Evolutionary conservation across 23 tunicate species (phyloP), one percentile per base, ranked within the genome.

Genomic region (Corella eumyota): DNA sequence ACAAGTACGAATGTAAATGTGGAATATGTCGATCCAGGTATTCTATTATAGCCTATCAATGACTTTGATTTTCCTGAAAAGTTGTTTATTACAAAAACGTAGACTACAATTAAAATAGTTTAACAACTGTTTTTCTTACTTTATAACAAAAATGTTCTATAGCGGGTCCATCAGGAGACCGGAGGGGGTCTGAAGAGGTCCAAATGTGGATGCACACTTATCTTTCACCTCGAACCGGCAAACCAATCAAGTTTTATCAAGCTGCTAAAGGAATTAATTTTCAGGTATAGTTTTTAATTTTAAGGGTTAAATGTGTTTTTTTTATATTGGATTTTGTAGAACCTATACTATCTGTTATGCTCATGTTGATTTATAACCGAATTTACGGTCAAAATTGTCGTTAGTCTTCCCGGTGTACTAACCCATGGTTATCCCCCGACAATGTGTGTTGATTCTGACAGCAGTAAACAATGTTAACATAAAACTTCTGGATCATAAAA

Each of bases 11-110:
- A 73, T 25, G 81, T 87, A 0, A 72, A 61, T 44, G 93, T 93
- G 24, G 99, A 93, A 53, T 93, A 85, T 64, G 93, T 93, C 15
- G 99, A 93, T 65, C 99, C 99, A 61, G 96, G 96, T 88, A 53
- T 2, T 32, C 48, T 40, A 15, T 15, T 40, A 40, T 40, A 15
- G 15, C 15, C 11, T 15, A 9, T 40, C 13, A n/a, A n/a, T n/a
- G n/a, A n/a, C n/a, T n/a, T n/a, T n/a, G n/a, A n/a, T n/a, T n/a
- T n/a, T n/a, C n/a, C n/a, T n/a, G n/a, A n/a, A n/a, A n/a, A n/a
- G n/a, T n/a, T n/a, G n/a, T n/a, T n/a, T n/a, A n/a, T n/a, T n/a
- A n/a, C n/a, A n/a, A n/a, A n/a, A n/a, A n/a, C n/a, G n/a, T n/a
- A n/a, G n/a, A n/a, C n/a, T n/a, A n/a, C n/a, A n/a, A n/a, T n/a